Evolutionary conservation across 2,113 vertebrate genomes (phyloP).

Genomic region (Bothrops jararaca): DNA sequence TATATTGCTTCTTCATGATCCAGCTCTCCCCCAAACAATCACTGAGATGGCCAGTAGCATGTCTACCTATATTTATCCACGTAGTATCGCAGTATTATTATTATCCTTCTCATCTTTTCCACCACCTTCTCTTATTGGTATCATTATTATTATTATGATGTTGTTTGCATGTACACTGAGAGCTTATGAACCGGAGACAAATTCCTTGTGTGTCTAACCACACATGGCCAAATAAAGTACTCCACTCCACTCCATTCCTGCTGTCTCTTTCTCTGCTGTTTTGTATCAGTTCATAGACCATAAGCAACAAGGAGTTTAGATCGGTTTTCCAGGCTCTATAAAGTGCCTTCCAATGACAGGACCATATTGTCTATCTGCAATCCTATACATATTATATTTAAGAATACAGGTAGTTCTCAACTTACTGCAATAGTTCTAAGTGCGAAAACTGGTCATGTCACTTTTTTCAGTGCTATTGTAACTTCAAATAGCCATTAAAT

Average conservation of each 20-base stretch:
- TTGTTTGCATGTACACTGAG: not conserved
- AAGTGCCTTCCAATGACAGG: not conserved
- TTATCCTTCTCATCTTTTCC: not conserved
- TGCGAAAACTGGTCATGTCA: too few relatives aligned
- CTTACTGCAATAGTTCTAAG: too few relatives aligned
- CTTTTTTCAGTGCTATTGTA: too few relatives aligned
- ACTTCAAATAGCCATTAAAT: too few relatives aligned
- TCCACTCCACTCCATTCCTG: not conserved
- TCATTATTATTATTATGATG: not conserved
- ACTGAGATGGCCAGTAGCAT: not conserved
- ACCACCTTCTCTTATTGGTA: not conserved
- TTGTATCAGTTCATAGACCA: not conserved
- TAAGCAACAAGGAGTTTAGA: not conserved
- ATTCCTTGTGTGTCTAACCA: not conserved
- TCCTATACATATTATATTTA: not conserved
- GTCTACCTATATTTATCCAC: not conserved
- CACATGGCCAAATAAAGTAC: not conserved
- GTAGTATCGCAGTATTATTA: not conserved
- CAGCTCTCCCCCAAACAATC: not conserved
- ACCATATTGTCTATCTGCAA: not conserved
- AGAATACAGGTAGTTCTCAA: not conserved
- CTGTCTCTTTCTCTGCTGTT: not conserved
- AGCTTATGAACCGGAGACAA: not conserved
- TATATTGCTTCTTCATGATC: not conserved
- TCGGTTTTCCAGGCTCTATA: not conserved